Evolutionary conservation across 2,797 vertebrate species (phyloP), one percentile per base, ranked within the genome.

Genomic region (Champsocephalus gunnari): DNA sequence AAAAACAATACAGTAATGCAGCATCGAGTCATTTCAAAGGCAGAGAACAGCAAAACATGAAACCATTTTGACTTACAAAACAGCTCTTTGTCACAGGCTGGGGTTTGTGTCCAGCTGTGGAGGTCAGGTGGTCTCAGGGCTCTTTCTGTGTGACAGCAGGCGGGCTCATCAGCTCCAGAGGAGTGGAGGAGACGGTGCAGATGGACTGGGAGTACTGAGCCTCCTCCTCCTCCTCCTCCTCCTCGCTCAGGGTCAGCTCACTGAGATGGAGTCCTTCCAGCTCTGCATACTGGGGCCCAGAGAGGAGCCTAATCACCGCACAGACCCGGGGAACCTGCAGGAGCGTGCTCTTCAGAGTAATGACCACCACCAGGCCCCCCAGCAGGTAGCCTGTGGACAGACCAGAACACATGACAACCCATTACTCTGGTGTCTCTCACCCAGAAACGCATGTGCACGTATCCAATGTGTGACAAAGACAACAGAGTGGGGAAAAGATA

Each of bases 341-440:
- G 19, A 94, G 80, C 0, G 91, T 94, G 72, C 96, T 93, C 70
- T 94, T 87, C 0, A 93, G 77, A 12, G 95, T 80, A 5, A 96
- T 71, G 80, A 95, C 83, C 68, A 91, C 87, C 53, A 96, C 71
- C 66, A 96, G 88, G 6, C 96, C 96, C 12, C 95, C 53, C 21
- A 96, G 68, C 73, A 96, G 86, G 78, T 96, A 96, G 75, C 93
- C 95, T 96, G 87, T 2, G 24, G 44, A 49, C 50, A 56, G 45
- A 53, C 12, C n/a, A 21, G 9, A 12, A 19, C 19, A 3, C 4
- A 12, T 56, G 34, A 9, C 34, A 38, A 38, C 34, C 34, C 34
- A 38, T 38, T 38, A 38, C 34, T 38, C 6, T 38, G 34, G 34
- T 9, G 34, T 38, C 34, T 38, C 34, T 38, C 34, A 38, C 9